Evolutionary conservation across 2,113 vertebrate genomes (phyloP).

Genomic region (Dicrurus megarhynchus): DNA sequence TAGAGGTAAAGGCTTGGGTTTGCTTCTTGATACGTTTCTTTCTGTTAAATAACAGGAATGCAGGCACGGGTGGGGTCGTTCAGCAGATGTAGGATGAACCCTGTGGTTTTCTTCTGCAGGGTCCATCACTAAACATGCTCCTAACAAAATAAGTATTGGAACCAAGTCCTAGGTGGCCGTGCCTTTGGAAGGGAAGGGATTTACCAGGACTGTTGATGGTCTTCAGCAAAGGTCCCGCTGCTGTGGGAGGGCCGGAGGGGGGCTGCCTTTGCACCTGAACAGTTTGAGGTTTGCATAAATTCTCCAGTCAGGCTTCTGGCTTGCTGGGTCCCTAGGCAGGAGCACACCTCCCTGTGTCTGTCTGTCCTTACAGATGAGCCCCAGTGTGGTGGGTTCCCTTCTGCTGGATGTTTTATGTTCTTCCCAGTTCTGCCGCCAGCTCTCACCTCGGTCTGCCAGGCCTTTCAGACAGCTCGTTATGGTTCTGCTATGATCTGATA

Average conservation of each 20-base stretch:
- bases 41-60: neutral
- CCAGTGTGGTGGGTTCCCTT: neutral
- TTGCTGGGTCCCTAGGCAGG: neutral
- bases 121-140: neutral
- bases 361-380: neutral
- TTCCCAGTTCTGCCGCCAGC: fast-evolving
- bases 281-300: neutral
- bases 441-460: neutral
- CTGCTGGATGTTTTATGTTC: neutral
- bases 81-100: neutral
- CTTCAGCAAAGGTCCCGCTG: neutral
- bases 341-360: neutral
- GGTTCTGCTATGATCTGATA: neutral
- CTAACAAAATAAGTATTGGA: neutral
- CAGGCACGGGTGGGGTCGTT: neutral
- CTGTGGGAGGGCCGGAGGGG: fast-evolving
- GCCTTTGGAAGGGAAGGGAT: neutral
- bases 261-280: neutral
- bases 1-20: neutral
- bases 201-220: neutral
- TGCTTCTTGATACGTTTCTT: neutral
- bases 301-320: neutral
- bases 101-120: neutral
- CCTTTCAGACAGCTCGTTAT: slow-evolving; percentile 24
- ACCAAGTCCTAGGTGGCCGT: fast-evolving